Evolutionary conservation across 2,113 vertebrate species (phyloP), one percentile per base, ranked within the genome.

Genomic region (Ailuropoda melanoleuca): DNA sequence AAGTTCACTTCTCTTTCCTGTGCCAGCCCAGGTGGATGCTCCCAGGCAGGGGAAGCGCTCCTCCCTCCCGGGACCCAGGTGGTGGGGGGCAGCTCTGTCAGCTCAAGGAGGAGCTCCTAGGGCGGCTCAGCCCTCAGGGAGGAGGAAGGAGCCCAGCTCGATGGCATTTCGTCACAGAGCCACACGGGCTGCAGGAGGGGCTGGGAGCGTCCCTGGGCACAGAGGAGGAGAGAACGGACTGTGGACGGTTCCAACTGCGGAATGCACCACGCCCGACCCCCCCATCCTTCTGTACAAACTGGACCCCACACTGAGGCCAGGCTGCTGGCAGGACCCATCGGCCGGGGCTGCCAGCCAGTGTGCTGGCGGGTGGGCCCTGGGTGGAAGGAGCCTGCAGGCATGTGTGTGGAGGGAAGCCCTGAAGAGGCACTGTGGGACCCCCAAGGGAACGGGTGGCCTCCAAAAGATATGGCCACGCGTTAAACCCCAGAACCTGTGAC

Each of bases 81-180:
- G 0, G 24, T 1, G 0, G 15, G 2, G 0, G 6, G 60, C 10
- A 0, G 3, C 46, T 12, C 77, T n/a, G 55, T 24, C n/a, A 1
- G 10, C 29, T 70, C 11, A 3, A 31, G 21, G 7, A 64, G 75
- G 21, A 18, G 21, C 48, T 26, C 17, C 83, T 15, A 23, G 62
- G 29, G 29, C 6, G 62, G 2, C 31, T 43, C 4, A 2, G 39
- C 37, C 60, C 70, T 53, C 8, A 1, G 62, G 43, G 12, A 84
- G 37, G 46, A 29, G 15, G 31, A 46, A 12, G 19, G 21, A 39
- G 24, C 12, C 0, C 2, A 0, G 48, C 46, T 13, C 10, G 12
- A 21, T 0, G 21, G 17, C 13, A 0, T 18, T 39, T 46, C 39
- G 0, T 1, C 50, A 0, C 37, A 34, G 72, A 29, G 48, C 34